These are phyloP conservation scores for Dolichotis patagonum DNA, from an alignment of 2,113 vertebrate species.

Conservation along the genomic window DNA sequence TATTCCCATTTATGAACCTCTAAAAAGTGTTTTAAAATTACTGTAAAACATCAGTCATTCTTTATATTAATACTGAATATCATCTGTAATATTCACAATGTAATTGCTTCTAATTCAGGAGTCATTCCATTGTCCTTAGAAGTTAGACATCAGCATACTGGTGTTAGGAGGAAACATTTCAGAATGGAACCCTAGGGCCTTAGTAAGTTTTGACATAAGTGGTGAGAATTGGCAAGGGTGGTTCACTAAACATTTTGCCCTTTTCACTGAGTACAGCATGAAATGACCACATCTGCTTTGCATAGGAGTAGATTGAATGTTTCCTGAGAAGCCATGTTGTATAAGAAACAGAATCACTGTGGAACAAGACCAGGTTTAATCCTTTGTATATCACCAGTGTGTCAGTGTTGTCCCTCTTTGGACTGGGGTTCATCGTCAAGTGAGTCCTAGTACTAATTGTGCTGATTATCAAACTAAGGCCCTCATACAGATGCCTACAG, in stretches of 20 bases:
- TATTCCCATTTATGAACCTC: background rate
- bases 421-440: background rate
- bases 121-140: background rate
- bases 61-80: background rate
- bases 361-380: background rate
- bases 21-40: constrained; percentile 3
- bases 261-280: background rate
- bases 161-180: background rate
- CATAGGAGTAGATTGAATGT: background rate
- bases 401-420: background rate
- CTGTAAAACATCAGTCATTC: background rate
- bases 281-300: background rate
- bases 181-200: background rate
- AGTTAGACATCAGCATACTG: background rate
- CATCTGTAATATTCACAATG: background rate
- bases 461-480: background rate
- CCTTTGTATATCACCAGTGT: background rate
- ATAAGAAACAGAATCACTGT: background rate
- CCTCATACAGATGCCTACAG: rapidly evolving
- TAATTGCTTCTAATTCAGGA: background rate
- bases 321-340: background rate
- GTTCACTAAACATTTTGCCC: background rate
- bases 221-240: background rate
- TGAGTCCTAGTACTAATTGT: background rate
- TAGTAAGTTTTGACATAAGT: background rate